These are phyloP conservation scores for Poeciliopsis prolifica DNA, from an alignment of 2,113 vertebrate species.

Conservation along the genomic window DNA sequence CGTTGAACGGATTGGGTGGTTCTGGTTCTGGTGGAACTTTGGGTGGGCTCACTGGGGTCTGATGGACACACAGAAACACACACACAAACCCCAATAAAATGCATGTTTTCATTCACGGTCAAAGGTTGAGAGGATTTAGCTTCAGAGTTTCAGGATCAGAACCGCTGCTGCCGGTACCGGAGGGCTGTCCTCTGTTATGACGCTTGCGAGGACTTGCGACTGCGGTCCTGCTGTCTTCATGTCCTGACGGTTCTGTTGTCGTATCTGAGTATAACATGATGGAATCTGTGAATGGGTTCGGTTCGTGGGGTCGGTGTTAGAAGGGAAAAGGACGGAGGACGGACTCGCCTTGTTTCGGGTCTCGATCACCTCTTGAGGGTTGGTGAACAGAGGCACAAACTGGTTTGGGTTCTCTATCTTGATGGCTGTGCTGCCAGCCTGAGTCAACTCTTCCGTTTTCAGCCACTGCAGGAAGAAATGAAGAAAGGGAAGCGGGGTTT, in stretches of 20 bases:
- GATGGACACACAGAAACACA: conserved; percentile 30
- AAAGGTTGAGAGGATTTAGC: neutral
- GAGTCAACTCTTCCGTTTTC: conserved; percentile 89
- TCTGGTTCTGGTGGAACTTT: conserved; percentile 80
- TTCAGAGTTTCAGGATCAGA: neutral
- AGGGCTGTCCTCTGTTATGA: conserved; percentile 89
- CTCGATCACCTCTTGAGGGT: conserved; percentile 95
- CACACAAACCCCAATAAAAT: conserved; percentile 4
- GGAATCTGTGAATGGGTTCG: neutral
- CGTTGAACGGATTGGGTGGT: conserved; percentile 93
- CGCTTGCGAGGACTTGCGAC: conserved; percentile 91
- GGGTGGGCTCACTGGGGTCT: conserved; percentile 86
- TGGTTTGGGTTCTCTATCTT: conserved; percentile 96
- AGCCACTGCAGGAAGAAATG: conserved; percentile 84
- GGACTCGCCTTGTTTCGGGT: conserved; percentile 92
- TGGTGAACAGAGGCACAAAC: conserved; percentile 97
- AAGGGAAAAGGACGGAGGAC: neutral
- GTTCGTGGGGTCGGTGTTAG: neutral
- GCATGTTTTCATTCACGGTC: neutral
- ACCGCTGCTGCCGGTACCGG: conserved; percentile 77
- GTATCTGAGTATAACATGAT: conserved; percentile 79
- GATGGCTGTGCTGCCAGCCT: conserved; percentile 89
- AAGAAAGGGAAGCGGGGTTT: neutral
- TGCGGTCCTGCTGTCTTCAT: conserved; percentile 96
- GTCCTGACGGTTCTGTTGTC: conserved; percentile 95